Conservation (phyloP, 1,140 invertebrate genomes). For the Ptiloglossa arizonensis region DNA sequence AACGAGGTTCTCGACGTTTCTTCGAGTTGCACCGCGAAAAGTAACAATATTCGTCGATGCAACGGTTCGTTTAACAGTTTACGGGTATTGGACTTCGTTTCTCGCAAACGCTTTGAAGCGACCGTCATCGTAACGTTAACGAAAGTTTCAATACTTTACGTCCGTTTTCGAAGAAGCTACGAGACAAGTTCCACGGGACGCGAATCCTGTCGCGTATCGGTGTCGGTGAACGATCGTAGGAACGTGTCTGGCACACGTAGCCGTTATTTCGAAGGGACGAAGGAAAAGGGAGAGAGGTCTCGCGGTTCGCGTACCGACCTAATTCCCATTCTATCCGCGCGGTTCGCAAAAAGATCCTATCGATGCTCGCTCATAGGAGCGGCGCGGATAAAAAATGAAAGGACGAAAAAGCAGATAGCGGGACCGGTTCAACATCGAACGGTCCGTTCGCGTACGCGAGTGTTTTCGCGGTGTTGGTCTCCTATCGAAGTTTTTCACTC, state of each 20-base stretch:
- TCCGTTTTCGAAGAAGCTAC: neutral
- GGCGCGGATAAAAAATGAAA: neutral
- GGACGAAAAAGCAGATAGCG: neutral
- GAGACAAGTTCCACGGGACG: neutral
- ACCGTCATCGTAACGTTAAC: no score
- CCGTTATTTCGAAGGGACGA: neutral
- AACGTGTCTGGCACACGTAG: slow-evolving; percentile 6
- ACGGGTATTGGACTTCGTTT: no score
- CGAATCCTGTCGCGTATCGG: neutral
- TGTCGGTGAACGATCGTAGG: neutral
- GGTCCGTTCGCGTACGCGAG: neutral
- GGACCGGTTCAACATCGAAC: neutral
- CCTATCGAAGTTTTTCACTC: no score
- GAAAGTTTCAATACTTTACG: no score
- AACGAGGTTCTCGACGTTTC: no score
- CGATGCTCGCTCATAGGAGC: slow-evolving; percentile 5
- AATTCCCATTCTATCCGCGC: slow-evolving; percentile 27
- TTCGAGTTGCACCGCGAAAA: no score
- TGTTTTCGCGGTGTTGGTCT: neutral
- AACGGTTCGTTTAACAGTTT: no score
- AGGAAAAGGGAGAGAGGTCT: neutral
- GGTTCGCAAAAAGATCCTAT: slow-evolving; percentile 9
- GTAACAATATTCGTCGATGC: no score
- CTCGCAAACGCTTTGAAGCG: no score
- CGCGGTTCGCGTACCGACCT: neutral